phyloP scores from a whole-genome alignment of 2,888 invertebrate genomes.

The Chrysolina haemoptera region DNA sequence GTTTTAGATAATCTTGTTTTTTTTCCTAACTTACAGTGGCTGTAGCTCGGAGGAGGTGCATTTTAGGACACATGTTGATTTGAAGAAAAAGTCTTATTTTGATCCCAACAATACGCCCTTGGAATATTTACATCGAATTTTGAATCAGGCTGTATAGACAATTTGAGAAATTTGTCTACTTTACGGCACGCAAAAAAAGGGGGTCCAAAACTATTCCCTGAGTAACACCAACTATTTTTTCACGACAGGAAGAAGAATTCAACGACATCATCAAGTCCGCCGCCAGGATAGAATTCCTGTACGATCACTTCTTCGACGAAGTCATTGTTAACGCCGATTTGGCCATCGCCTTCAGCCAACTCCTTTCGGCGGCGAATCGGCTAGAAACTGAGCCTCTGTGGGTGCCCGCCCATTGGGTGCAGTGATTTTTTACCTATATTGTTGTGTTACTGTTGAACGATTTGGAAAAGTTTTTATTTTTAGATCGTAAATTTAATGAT shows the following conservation, averaged over 20 bases:
- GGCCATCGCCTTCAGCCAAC: constrained; percentile 86
- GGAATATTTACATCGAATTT: too few relatives aligned
- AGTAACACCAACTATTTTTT: constrained; percentile 56
- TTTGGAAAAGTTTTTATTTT: constrained; percentile 48
- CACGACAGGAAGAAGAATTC: constrained; percentile 89
- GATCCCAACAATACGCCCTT: too few relatives aligned
- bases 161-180: too few relatives aligned
- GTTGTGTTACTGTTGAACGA: constrained; percentile 37
- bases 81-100: too few relatives aligned
- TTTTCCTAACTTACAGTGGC: too few relatives aligned
- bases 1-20: too few relatives aligned
- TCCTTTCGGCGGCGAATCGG: constrained; percentile 85
- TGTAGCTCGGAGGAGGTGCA: too few relatives aligned
- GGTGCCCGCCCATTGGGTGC: constrained; percentile 97
- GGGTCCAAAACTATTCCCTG: neutral
- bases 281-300: constrained; percentile 90
- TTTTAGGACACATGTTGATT: too few relatives aligned
- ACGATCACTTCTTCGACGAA: constrained; percentile 95
- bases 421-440: constrained; percentile 68
- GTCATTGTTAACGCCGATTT: constrained; percentile 94
- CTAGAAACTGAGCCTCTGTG: constrained; percentile 95
- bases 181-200: too few relatives aligned
- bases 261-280: constrained; percentile 88
- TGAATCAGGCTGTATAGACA: too few relatives aligned
- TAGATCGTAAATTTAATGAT: constrained; percentile 46